Percentiles rank a stretch among this genome's conserved stretches.
phyloP scores from a whole-genome alignment of 1,140 invertebrate species.

The Arion vulgaris region DNA sequence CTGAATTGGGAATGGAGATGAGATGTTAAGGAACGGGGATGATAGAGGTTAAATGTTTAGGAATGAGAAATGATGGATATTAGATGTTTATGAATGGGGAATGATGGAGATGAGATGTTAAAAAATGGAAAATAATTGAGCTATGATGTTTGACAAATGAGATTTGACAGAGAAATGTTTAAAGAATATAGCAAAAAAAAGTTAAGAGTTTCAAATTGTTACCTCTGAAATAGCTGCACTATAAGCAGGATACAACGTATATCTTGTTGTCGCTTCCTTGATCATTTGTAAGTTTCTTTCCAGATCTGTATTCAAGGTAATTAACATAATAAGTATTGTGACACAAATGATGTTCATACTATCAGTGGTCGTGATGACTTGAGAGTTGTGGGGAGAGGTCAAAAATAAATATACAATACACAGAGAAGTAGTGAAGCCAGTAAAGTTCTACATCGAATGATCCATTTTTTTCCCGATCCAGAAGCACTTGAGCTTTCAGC shows the following conservation, averaged over 20 bases:
- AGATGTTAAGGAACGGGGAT: not conserved
- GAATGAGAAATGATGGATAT: not conserved
- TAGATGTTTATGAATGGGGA: not conserved
- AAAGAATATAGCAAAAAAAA: too few species aligned
- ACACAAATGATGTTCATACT: too few species aligned
- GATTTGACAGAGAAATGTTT: not conserved
- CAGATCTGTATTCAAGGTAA: not conserved
- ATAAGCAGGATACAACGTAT: conserved; percentile 16
- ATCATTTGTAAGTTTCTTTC: conserved; percentile 5
- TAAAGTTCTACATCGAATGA: too few species aligned
- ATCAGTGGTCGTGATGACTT: too few species aligned
- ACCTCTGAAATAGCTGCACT: conserved; percentile 8
- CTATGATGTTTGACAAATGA: not conserved
- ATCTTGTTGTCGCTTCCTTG: conserved; percentile 11
- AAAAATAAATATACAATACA: too few species aligned
- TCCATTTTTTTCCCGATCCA: too few species aligned
- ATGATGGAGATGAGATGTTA: not conserved
- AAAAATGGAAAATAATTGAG: not conserved
- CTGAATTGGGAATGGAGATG: not conserved
- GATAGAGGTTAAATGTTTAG: not conserved
- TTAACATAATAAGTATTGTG: too few species aligned
- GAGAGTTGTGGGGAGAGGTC: too few species aligned
- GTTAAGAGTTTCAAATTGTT: not conserved
- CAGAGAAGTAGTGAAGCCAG: too few species aligned
- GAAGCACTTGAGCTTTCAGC: too few species aligned